Base-by-base conservation (phyloP, 2,888 invertebrate genomes). In the Leptinotarsa rubiginosa region DNA sequence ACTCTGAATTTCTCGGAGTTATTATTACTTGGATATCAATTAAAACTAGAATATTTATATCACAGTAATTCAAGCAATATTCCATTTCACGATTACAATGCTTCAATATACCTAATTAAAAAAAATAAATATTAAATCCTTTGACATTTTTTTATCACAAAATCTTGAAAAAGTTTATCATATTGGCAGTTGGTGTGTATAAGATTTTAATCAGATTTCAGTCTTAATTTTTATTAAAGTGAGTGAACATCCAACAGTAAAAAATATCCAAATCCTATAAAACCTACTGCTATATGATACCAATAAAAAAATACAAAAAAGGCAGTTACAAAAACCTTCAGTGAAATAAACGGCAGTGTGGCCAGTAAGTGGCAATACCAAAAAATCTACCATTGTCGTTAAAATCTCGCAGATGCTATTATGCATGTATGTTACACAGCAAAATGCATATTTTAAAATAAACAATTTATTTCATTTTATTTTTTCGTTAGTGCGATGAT, bases 11-110 rank as follows among this genome's bases (percentile, higher is more conserved):
- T 20, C 31, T 62, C 69, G 56, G 69, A 73, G 66, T 73, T 69
- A 25, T 62, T 64, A 31, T 69, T 69, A 52, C 22, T 72, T 64
- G 56, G 65, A 54, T 65, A 65, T 75, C 69, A 74, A 72, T 70
- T 73, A 70, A 70, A 77, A 75, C 74, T 74, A 74, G 75, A 69
- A 77, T 78, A 77, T 78, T 77, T 75, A 79, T 79, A 79, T 79
- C 79, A 79, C 79, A 79, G 79, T 78, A 78, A 77, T 79, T 74
- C 75, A 79, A 77, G 79, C 78, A 77, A 75, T 78, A 75, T 75
- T 74, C 70, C 69, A 74, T 72, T 74, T 73, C 72, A 72, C 71
- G 68, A 69, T 75, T 73, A 75, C 67, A 71, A 74, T 73, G 73
- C 71, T 73, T 67, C 22, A 47, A 67, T 50, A 67, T 50, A 67